Conservation (phyloP, 1,140 invertebrate species). For the Ips typographus region DNA sequence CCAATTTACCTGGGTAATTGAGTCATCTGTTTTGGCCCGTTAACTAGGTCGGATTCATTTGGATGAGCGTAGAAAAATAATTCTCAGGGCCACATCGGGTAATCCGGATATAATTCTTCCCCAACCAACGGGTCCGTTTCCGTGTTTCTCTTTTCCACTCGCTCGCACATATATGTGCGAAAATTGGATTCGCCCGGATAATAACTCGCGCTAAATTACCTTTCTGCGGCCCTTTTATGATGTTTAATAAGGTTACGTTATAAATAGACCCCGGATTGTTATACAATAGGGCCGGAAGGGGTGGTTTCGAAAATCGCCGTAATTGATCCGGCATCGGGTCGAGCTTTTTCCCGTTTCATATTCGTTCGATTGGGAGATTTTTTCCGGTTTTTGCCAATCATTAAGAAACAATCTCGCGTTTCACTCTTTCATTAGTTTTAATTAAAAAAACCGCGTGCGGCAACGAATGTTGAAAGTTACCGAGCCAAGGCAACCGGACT, state of each 20-base stretch:
- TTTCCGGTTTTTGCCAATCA: too few species aligned
- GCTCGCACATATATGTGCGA: conserved; percentile 9
- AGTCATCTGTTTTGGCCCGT: conserved; percentile 28
- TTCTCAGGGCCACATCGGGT: conserved; percentile 10
- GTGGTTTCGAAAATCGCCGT: conserved; percentile 7
- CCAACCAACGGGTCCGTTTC: not conserved
- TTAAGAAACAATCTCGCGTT: too few species aligned
- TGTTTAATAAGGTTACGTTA: conserved; percentile 29
- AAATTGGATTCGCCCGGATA: conserved; percentile 26
- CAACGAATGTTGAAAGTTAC: conserved; percentile 3
- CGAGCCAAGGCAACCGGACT: conserved; percentile 32
- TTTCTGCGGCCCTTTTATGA: conserved; percentile 23
- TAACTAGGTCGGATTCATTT: conserved; percentile 31
- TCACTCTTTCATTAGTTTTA: too few species aligned
- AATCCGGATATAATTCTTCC: conserved; percentile 28
- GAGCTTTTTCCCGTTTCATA: too few species aligned
- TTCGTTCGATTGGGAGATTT: too few species aligned
- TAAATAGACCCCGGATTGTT: conserved; percentile 15
- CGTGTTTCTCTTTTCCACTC: conserved; percentile 1
- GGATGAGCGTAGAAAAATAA: conserved; percentile 22
- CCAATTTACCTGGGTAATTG: conserved; percentile 34
- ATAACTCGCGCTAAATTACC: conserved; percentile 28
- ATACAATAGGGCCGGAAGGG: conserved; percentile 20
- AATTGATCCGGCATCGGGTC: not conserved
- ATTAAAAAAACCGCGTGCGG: too few species aligned